Evolutionary conservation across 2,888 invertebrate genomes (phyloP), one percentile per base, ranked within the genome.

Genomic region (Monoplex corrugatus): DNA sequence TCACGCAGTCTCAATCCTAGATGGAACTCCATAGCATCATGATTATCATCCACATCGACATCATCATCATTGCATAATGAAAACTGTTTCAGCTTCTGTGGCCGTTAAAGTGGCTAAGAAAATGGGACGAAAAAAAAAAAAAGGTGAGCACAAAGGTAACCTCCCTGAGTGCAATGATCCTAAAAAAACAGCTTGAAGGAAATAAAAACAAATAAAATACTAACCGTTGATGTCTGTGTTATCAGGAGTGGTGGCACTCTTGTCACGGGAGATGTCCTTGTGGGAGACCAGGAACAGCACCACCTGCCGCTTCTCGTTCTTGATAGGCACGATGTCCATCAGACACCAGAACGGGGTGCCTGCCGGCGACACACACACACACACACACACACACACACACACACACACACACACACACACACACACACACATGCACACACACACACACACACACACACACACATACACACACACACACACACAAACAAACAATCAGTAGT

Each of bases 231-330:
- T 91, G 89, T 91, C 91, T 6, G 89, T 89, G 43, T 43, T 43
- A 23, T 43, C 82, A 50, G 89, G 89, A 35, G 88, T 87, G 28
- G 40, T n/a, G 43, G 38, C 23, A 23, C 89, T 86, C 89, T 93
- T 93, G 40, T 95, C 94, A 96, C 98, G 97, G 90, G 98, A 98
- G 96, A 99, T 98, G 96, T 99, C 99, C 97, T 99, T 99, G 97
- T 99, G 98, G 40, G 99, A 99, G 91, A 98, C 99, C 96, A 99
- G 97, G 96, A 98, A 99, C 94, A 99, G 97, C 50, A 99, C 99
- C 95, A 99, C 99, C 97, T 99, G 98, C 92, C 98, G 97, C 96
- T 99, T 99, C 96, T 99, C 99, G 97, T 99, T 99, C 97, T 99
- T 99, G 96, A 99, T 99, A 95, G 99, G 99, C 91, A 99, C 99